Percentiles rank a stretch among this genome's conserved stretches.
Evolutionary conservation across 1,140 invertebrate genomes (phyloP).

Genomic region (Drosophila pallidifrons): DNA sequence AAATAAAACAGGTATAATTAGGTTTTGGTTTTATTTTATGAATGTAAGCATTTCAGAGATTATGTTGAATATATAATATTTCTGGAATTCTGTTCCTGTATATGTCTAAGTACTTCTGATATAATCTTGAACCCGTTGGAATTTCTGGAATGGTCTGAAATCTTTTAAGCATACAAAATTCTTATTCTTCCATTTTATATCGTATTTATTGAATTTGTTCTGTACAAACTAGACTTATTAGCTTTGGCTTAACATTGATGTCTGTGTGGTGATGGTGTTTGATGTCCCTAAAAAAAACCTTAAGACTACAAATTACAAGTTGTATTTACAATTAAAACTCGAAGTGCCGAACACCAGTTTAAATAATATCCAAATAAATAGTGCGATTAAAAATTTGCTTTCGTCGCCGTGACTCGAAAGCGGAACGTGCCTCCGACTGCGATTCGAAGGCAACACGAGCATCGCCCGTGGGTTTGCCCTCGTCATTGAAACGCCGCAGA

Average conservation of each 20-base stretch:
- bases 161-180: too few relatives aligned
- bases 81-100: too few relatives aligned
- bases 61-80: too few relatives aligned
- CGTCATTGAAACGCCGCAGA: slow-evolving; percentile 93
- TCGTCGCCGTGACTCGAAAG: slow-evolving; percentile 86
- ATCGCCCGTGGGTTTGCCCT: slow-evolving; percentile 94
- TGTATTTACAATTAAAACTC: slow-evolving; percentile 31
- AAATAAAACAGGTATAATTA: too few relatives aligned
- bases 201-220: slow-evolving; percentile 32
- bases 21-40: too few relatives aligned
- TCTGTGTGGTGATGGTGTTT: neutral
- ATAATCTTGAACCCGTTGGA: too few relatives aligned
- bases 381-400: slow-evolving; percentile 78
- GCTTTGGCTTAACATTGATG: neutral
- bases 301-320: slow-evolving; percentile 2
- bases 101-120: too few relatives aligned
- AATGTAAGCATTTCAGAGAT: too few relatives aligned
- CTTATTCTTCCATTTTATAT: slow-evolving; percentile 5
- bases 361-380: slow-evolving; percentile 77
- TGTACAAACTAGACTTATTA: neutral
- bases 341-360: slow-evolving; percentile 20
- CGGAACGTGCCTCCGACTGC: slow-evolving; percentile 91
- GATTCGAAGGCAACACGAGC: slow-evolving; percentile 93
- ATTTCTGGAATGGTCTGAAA: too few relatives aligned
- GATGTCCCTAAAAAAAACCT: too few relatives aligned